phyloP scores from a whole-genome alignment of 2,113 vertebrate genomes.

The rat (Rattus norvegicus) region DNA sequence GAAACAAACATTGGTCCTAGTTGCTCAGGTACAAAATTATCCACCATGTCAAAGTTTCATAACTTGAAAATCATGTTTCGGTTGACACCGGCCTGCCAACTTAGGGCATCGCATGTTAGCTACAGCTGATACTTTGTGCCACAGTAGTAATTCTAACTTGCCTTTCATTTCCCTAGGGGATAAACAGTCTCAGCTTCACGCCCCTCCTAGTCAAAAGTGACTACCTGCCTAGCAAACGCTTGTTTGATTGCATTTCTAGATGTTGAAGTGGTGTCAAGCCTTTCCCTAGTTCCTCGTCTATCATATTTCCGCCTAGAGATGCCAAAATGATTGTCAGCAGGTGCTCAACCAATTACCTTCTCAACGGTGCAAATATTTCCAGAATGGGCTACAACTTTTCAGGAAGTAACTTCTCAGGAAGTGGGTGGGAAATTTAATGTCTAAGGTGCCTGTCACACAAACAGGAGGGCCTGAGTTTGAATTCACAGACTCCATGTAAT shows the following conservation, averaged over 20 bases:
- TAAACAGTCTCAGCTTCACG: neutral
- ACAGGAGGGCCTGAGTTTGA: neutral
- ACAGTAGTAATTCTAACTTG: neutral
- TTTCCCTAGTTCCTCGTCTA: neutral
- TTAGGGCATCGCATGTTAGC: neutral
- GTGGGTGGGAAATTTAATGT: neutral
- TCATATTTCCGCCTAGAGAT: neutral
- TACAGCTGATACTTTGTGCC: neutral
- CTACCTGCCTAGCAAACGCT: neutral
- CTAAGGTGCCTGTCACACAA: neutral
- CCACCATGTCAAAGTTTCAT: neutral
- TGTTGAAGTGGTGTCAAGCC: neutral
- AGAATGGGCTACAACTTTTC: neutral
- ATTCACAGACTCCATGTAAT: neutral
- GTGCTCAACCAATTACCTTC: neutral
- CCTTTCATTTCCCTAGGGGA: neutral
- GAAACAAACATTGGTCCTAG: neutral
- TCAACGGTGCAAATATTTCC: neutral
- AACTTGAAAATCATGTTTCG: neutral
- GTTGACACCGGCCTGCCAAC: neutral
- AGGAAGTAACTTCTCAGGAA: neutral
- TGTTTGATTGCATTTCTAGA: constrained; percentile 5
- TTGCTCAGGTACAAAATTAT: neutral
- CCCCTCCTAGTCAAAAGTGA: neutral
- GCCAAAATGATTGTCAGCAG: neutral